Evolutionary conservation across 53 echinoderm and acorn worm genomes (phyloP).

Genomic region (Echinometra lucunter): DNA sequence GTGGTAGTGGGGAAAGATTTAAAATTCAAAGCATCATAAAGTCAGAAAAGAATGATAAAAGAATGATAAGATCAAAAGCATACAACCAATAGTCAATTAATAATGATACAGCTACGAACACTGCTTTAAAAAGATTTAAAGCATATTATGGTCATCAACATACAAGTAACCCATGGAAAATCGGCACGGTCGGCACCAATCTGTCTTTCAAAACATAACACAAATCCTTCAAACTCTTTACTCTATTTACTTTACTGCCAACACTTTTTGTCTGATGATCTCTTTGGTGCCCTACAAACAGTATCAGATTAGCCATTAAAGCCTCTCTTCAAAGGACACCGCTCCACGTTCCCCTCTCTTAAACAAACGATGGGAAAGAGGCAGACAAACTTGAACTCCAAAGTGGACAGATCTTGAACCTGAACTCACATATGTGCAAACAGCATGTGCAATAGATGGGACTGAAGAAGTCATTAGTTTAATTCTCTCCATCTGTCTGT

Average conservation of each 20-base stretch:
- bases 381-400: constrained; percentile 5
- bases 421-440: constrained; percentile 9
- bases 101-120: background rate
- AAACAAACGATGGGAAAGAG: constrained; percentile 36
- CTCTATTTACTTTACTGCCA: background rate
- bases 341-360: constrained; percentile 24
- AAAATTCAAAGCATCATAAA: background rate
- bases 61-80: background rate
- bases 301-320: constrained; percentile 33
- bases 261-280: background rate
- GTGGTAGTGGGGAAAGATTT: background rate
- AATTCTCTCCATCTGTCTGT: background rate
- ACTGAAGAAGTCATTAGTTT: background rate
- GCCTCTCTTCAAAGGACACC: background rate
- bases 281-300: constrained; percentile 26
- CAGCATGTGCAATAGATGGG: background rate
- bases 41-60: background rate
- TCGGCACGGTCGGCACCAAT: background rate
- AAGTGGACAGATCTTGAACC: constrained; percentile 3
- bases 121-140: background rate
- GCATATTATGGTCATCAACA: background rate
- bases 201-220: background rate
- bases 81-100: background rate
- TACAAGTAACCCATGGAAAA: background rate
- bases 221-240: background rate